Percentiles rank a stretch among this genome's conserved stretches.
Evolutionary conservation across 2,888 invertebrate genomes (phyloP).

Genomic region (Ypsolopha sequella): DNA sequence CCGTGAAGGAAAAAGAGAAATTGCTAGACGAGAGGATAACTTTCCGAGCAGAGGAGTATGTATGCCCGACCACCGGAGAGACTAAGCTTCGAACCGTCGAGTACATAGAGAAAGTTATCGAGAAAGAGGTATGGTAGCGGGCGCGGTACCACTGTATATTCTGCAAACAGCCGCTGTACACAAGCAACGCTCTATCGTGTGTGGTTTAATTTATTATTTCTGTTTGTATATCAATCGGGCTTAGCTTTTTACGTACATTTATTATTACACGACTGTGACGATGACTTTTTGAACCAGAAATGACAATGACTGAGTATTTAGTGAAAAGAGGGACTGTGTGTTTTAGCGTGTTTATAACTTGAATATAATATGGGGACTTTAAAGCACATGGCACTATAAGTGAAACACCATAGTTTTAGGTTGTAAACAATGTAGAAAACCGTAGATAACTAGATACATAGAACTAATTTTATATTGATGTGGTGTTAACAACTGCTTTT

Average conservation of each 20-base stretch:
- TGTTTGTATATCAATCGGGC: slow-evolving; percentile 36
- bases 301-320: neutral
- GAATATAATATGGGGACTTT: slow-evolving; percentile 14
- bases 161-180: slow-evolving; percentile 56
- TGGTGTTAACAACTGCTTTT: slow-evolving; percentile 8
- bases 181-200: slow-evolving; percentile 54
- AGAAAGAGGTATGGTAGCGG: slow-evolving; percentile 85
- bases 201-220: slow-evolving; percentile 39
- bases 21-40: slow-evolving; percentile 91
- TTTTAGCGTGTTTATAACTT: slow-evolving; percentile 6
- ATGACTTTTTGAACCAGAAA: neutral
- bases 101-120: slow-evolving; percentile 95
- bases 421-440: slow-evolving; percentile 5
- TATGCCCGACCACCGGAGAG: slow-evolving; percentile 88
- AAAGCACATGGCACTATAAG: slow-evolving; percentile 13
- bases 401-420: slow-evolving; percentile 11
- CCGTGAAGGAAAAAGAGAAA: slow-evolving; percentile 91
- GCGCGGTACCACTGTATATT: slow-evolving; percentile 49
- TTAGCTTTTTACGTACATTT: slow-evolving; percentile 58
- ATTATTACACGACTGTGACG: slow-evolving; percentile 2
- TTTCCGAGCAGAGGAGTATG: slow-evolving; percentile 89
- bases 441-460: slow-evolving; percentile 5
- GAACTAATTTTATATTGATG: slow-evolving; percentile 1
- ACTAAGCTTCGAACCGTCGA: slow-evolving; percentile 91
- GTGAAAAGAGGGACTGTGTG: neutral